phyloP scores from a whole-genome alignment of 1,140 invertebrate species.

The Drosophila insularis region DNA sequence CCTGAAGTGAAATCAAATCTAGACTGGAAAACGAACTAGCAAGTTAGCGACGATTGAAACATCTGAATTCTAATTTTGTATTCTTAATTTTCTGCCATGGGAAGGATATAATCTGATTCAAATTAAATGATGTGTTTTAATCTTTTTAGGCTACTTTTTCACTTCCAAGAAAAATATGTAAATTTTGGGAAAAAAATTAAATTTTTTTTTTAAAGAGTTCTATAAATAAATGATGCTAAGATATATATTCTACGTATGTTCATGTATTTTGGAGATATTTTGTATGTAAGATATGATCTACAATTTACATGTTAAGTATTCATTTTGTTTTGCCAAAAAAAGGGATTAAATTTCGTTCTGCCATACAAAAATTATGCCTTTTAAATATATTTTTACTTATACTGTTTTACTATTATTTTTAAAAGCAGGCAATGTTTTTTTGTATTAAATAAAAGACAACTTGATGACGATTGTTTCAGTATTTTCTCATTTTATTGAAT shows the following conservation, averaged over 20 bases:
- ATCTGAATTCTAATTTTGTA: neutral
- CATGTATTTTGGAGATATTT: too few species aligned
- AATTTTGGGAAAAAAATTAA: too few species aligned
- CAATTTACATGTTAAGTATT: neutral
- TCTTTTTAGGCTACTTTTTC: too few species aligned
- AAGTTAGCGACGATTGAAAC: neutral
- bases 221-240: too few species aligned
- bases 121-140: too few species aligned
- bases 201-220: too few species aligned
- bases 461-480: conserved; percentile 76
- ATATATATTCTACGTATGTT: too few species aligned
- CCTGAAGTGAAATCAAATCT: neutral
- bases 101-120: neutral
- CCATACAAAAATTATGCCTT: conserved; percentile 50
- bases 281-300: too few species aligned
- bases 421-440: conserved; percentile 50
- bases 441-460: conserved; percentile 79
- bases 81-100: neutral
- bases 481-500: conserved; percentile 75
- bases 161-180: too few species aligned
- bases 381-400: conserved; percentile 30
- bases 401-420: conserved; percentile 23
- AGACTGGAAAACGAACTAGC: neutral
- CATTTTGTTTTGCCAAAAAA: conserved; percentile 42
- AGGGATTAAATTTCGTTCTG: conserved; percentile 28